Base-by-base conservation (phyloP, 2,797 vertebrate species). In the Falco cherrug region DNA sequence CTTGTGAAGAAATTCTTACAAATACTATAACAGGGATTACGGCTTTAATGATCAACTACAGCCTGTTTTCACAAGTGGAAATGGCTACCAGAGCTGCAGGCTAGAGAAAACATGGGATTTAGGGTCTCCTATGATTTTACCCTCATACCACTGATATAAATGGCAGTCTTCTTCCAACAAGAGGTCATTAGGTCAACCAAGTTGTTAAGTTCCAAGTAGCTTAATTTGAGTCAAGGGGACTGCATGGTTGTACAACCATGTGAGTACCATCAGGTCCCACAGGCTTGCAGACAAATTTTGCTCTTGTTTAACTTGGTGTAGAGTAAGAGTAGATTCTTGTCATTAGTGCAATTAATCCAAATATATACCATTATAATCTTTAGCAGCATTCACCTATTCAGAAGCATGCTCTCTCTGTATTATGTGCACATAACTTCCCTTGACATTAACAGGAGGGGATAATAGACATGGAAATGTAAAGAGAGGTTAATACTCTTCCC, bases 381-480 rank as follows among this genome's bases (percentile, higher is more conserved):
- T 37, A 92, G 70, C 68, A 81, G 51, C 37, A 51, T 95, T 95
- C 86, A 85, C 47, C 78, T 95, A 86, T 95, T 97, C 89, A 94
- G 84, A 96, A 82, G 60, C 87, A 80, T 43, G 51, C 37, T 96
- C 65, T 87, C 28, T 70, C 89, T 94, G 67, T 85, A 89, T 93
- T 84, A 93, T 88, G 88, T 91, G 86, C 82, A 90, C 82, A 80
- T 95, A 94, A 96, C 96, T 97, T 96, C 89, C 68, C 80, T 96
- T 97, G 95, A 95, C 93, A 91, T 86, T 96, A 95, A 91, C 84
- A 96, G 78, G 79, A 96, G 88, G 86, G 70, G 81, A 95, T 93
- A 96, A 96, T 94, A 95, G 89, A 96, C 93, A 90, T 85, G 94
- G 91, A 95, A 96, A 96, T 95, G 89, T 96, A 97, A 97, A 97